These are phyloP conservation scores for Aplysina aerophoba DNA, from an alignment of 37 sponge, comb jelly and placozoan species.

Conservation along the genomic window DNA sequence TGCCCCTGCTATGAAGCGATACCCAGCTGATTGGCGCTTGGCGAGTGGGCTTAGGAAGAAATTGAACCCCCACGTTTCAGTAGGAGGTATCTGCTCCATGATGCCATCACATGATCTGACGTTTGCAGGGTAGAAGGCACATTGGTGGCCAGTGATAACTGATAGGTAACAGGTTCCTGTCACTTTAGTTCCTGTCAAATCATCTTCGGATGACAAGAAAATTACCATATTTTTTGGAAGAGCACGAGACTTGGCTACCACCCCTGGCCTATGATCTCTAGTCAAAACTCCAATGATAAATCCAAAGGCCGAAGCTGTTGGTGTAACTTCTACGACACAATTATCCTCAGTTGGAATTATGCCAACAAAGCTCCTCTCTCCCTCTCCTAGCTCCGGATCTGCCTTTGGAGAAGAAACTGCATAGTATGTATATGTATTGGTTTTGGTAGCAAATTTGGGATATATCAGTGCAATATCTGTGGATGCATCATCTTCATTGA, in stretches of 20 bases:
- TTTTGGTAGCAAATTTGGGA: constrained; percentile 26
- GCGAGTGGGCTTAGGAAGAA: constrained; percentile 8
- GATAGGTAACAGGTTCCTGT: constrained; percentile 35
- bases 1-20: not conserved
- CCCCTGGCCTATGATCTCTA: too few relatives aligned
- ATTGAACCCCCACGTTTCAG: constrained; percentile 12
- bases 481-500: constrained; percentile 40
- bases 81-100: constrained; percentile 36
- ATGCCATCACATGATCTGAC: constrained; percentile 38
- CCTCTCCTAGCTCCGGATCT: not conserved
- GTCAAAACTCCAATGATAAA: too few relatives aligned
- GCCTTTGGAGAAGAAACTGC: not conserved
- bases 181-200: constrained; percentile 29
- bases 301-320: too few relatives aligned
- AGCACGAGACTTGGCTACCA: too few relatives aligned
- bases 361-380: not conserved
- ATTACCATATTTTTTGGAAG: too few relatives aligned
- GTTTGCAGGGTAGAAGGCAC: constrained; percentile 38
- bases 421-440: constrained; percentile 22
- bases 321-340: too few relatives aligned
- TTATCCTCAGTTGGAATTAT: constrained; percentile 38
- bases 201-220: too few relatives aligned
- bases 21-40: not conserved
- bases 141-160: constrained; percentile 54
- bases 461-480: constrained; percentile 55